phyloP scores from a whole-genome alignment of 2,113 vertebrate species.

The Crotalus helleri region DNA sequence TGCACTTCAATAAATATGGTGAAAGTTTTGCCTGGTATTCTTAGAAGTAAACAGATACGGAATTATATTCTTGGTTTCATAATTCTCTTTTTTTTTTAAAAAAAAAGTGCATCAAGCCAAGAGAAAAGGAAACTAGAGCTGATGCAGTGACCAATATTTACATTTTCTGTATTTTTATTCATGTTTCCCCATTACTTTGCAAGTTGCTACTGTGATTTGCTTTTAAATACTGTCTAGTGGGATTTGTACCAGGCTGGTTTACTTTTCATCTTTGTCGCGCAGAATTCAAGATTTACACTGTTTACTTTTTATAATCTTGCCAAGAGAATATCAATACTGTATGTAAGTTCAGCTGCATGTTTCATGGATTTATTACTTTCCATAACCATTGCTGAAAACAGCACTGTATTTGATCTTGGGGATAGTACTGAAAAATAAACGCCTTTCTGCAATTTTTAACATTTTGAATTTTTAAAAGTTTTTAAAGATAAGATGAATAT shows the following conservation, averaged over 20 bases:
- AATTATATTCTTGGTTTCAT: constrained; percentile 48
- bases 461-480: too few relatives aligned
- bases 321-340: background rate
- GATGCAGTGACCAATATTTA: background rate
- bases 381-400: background rate
- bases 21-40: constrained; percentile 72
- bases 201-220: background rate
- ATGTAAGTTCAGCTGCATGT: background rate
- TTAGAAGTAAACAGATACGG: constrained; percentile 67
- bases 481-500: background rate
- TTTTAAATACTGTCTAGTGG: background rate
- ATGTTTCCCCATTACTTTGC: background rate
- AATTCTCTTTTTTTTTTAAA: background rate
- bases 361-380: background rate
- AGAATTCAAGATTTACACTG: background rate
- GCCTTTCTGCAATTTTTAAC: background rate
- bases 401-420: background rate
- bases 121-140: background rate
- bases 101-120: background rate
- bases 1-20: constrained; percentile 75
- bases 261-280: background rate
- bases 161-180: background rate
- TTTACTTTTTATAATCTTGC: background rate
- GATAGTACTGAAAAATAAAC: background rate
- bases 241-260: background rate